Evolutionary conservation across 1,140 invertebrate species (phyloP).

Genomic region (Spodoptera litura): DNA sequence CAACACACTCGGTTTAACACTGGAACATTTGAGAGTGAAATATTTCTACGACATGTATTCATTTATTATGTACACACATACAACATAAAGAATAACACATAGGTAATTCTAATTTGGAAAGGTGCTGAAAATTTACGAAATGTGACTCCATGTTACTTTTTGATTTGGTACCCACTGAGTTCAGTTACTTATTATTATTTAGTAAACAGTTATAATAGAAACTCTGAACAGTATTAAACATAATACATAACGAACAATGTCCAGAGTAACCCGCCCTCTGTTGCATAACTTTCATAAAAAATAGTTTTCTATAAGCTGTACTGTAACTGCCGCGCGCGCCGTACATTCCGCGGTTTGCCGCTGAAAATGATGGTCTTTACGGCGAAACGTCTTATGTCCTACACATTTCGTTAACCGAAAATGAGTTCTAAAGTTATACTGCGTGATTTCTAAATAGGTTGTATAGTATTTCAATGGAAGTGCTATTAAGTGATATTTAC

Average conservation of each 20-base stretch:
- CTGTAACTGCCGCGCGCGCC: slow-evolving; percentile 57
- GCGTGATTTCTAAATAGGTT: slow-evolving; percentile 31
- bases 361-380: slow-evolving; percentile 59
- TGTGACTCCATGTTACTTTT: too few relatives aligned
- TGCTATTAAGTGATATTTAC: slow-evolving; percentile 68
- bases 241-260: background rate
- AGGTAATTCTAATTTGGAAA: too few relatives aligned
- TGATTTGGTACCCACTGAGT: too few relatives aligned
- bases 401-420: slow-evolving; percentile 21
- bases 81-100: too few relatives aligned
- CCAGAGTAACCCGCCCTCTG: slow-evolving; percentile 6
- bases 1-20: too few relatives aligned
- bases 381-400: slow-evolving; percentile 43
- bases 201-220: too few relatives aligned
- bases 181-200: too few relatives aligned
- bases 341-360: slow-evolving; percentile 72
- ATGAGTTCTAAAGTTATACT: background rate
- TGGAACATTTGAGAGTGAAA: too few relatives aligned
- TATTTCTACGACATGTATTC: too few relatives aligned
- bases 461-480: slow-evolving; percentile 32
- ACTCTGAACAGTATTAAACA: background rate
- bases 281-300: slow-evolving; percentile 51
- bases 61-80: too few relatives aligned
- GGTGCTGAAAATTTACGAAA: too few relatives aligned
- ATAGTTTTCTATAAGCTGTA: slow-evolving; percentile 56